A percentile compares a stretch with the other conserved stretches of the same genome.
Conservation (phyloP, 2,113 vertebrate species). For the Ammodytes dubius region DNA sequence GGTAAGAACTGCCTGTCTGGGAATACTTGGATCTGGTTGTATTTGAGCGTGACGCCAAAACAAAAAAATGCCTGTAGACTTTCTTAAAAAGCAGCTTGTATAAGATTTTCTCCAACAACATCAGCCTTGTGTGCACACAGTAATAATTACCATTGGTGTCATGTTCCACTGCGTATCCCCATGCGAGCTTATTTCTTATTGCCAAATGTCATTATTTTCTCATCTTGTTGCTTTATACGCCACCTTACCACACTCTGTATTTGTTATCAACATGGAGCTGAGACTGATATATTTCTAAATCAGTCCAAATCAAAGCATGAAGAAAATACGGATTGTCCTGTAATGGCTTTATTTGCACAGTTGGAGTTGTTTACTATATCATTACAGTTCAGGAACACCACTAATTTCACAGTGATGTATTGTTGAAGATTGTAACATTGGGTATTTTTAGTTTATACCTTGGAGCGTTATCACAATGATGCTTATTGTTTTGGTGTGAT, state of each 20-base stretch:
- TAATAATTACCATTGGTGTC: slow-evolving; percentile 51
- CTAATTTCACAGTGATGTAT: slow-evolving; percentile 33
- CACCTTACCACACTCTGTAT: slow-evolving; percentile 10
- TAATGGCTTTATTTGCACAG: slow-evolving; percentile 13
- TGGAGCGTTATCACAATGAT: slow-evolving; percentile 10
- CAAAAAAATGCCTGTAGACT: slow-evolving; percentile 36
- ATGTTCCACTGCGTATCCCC: slow-evolving; percentile 27
- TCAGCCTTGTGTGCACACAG: slow-evolving; percentile 37
- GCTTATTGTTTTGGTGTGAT: slow-evolving; percentile 41
- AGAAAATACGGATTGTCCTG: not conserved
- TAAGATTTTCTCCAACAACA: slow-evolving; percentile 37
- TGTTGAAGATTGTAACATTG: not conserved
- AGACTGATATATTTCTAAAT: slow-evolving; percentile 11
- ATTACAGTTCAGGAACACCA: not conserved
- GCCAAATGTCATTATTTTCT: slow-evolving; percentile 45
- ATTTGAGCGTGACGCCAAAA: slow-evolving; percentile 23
- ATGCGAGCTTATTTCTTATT: slow-evolving; percentile 14
- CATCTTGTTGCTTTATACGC: slow-evolving; percentile 17
- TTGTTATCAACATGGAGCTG: slow-evolving; percentile 21
- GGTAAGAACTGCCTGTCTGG: slow-evolving; percentile 54
- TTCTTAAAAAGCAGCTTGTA: slow-evolving; percentile 43
- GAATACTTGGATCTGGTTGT: slow-evolving; percentile 47
- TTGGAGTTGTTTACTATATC: slow-evolving; percentile 11
- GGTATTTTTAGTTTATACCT: slow-evolving; percentile 22
- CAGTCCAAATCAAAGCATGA: slow-evolving; percentile 27